phyloP scores from a whole-genome alignment of 1,140 invertebrate species.

The Danaus melanippus region DNA sequence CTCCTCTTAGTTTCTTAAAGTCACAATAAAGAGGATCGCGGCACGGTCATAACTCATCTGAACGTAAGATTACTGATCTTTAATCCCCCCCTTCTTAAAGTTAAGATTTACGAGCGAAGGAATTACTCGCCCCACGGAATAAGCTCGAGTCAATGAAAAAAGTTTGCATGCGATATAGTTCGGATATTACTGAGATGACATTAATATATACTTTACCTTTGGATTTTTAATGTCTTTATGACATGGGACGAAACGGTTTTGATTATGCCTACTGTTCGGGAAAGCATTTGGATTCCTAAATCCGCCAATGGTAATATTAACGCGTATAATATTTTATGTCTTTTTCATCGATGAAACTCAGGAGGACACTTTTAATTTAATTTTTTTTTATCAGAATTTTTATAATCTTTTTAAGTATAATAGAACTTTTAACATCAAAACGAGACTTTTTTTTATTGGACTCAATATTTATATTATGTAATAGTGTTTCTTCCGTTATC shows the following conservation, averaged over 20 bases:
- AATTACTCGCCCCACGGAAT: slow-evolving; percentile 74
- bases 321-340: background rate
- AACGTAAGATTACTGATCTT: slow-evolving; percentile 82
- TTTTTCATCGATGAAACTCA: background rate
- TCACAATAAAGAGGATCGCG: slow-evolving; percentile 68
- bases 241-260: slow-evolving; percentile 2
- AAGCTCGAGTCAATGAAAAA: slow-evolving; percentile 64
- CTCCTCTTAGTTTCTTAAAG: slow-evolving; percentile 70
- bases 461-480: too few species aligned
- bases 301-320: background rate
- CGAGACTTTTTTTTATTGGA: too few species aligned
- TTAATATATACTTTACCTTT: too few species aligned
- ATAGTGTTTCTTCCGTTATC: too few species aligned
- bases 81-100: slow-evolving; percentile 80
- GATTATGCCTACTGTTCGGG: background rate
- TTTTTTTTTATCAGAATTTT: too few species aligned
- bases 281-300: too few species aligned
- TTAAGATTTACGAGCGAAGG: slow-evolving; percentile 79
- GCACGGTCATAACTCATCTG: slow-evolving; percentile 76
- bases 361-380: background rate
- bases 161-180: slow-evolving; percentile 52
- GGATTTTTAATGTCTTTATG: slow-evolving; percentile 5
- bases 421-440: too few species aligned
- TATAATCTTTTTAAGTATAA: too few species aligned
- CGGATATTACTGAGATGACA: slow-evolving; percentile 25